phyloP scores from a whole-genome alignment of 2,797 vertebrate species.

The Sitta carolinensis region DNA sequence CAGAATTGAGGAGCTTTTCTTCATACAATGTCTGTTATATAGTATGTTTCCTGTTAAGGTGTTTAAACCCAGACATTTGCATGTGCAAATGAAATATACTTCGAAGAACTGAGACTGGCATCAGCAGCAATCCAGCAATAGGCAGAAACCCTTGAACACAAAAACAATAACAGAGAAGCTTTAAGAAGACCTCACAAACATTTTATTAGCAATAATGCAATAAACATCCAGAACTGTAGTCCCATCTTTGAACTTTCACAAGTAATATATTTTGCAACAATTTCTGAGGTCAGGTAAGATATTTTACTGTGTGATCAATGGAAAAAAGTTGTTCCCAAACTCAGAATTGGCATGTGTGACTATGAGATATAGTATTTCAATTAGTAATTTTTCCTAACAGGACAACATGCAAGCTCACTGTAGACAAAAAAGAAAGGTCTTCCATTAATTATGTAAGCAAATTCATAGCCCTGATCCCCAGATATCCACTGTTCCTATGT shows the following conservation, averaged over 20 bases:
- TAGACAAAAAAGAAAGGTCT: neutral
- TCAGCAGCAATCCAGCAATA: conserved; percentile 83
- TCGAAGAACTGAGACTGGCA: conserved; percentile 80
- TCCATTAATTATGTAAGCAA: neutral
- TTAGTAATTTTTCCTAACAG: neutral
- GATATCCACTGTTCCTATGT: neutral
- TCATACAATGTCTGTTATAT: neutral
- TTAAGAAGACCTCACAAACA: conserved; percentile 37
- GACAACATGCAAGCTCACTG: neutral
- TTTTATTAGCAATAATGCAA: neutral
- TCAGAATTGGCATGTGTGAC: neutral
- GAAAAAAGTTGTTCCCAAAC: neutral
- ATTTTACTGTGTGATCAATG: neutral
- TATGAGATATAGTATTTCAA: neutral
- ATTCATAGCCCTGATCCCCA: neutral
- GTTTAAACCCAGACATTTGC: conserved; percentile 77
- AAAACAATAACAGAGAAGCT: conserved; percentile 20
- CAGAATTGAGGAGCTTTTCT: neutral
- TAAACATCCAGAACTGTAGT: neutral
- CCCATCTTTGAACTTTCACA: neutral
- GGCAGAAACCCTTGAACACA: conserved; percentile 79
- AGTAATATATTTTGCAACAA: neutral
- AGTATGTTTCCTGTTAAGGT: neutral
- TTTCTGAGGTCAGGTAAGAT: neutral
- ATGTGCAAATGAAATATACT: conserved; percentile 85